These are phyloP conservation scores for Columba janthina DNA, from an alignment of 2,113 vertebrate species.

Conservation along the genomic window DNA sequence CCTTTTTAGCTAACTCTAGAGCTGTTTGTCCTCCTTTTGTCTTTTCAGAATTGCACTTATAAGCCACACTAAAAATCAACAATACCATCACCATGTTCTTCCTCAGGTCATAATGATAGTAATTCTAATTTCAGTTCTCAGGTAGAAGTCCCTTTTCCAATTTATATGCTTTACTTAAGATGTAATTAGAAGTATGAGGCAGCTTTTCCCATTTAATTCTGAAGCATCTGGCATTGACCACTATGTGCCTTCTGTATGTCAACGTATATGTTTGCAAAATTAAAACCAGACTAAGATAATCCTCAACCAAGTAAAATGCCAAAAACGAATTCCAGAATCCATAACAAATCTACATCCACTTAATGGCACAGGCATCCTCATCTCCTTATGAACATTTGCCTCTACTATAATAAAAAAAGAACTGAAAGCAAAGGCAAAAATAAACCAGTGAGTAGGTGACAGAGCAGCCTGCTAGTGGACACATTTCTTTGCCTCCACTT, in stretches of 20 bases:
- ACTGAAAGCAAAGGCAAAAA: not conserved
- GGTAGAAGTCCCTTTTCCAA: not conserved
- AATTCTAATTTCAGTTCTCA: not conserved
- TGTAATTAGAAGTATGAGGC: not conserved
- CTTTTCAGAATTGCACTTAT: not conserved
- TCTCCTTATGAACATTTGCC: not conserved
- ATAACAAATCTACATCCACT: not conserved
- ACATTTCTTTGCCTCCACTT: not conserved
- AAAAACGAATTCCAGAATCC: not conserved
- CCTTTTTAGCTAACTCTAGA: not conserved
- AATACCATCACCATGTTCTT: not conserved
- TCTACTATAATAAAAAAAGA: not conserved
- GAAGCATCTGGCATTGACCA: not conserved
- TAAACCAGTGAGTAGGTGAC: not conserved
- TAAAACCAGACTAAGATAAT: constrained; percentile 18
- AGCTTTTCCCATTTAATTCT: not conserved
- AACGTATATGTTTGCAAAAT: not conserved
- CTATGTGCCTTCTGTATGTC: constrained; percentile 17
- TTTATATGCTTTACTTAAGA: not conserved
- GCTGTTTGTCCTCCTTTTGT: not conserved
- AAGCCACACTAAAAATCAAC: not conserved
- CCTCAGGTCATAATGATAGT: rapidly evolving
- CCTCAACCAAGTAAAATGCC: not conserved
- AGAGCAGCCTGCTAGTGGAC: not conserved
- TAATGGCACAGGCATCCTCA: not conserved